Evolutionary conservation across 2,113 vertebrate genomes (phyloP).

Genomic region (Symphodus melops): DNA sequence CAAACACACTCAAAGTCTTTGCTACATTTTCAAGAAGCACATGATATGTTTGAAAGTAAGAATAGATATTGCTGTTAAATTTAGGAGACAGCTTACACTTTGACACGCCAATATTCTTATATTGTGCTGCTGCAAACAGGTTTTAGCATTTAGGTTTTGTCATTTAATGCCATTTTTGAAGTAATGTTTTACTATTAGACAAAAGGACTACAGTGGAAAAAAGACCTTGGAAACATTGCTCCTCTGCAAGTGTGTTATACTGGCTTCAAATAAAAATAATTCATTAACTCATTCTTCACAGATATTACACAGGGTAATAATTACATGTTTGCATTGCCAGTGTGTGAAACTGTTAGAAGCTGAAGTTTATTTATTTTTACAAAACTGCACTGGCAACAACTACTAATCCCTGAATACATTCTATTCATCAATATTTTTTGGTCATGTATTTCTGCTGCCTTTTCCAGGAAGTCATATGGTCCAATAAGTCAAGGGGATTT

Average conservation of each 20-base stretch:
- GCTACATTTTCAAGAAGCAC: not conserved
- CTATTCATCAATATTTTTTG: not conserved
- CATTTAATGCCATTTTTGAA: not conserved
- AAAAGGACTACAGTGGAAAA: not conserved
- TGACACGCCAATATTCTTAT: not conserved
- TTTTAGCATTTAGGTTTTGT: not conserved
- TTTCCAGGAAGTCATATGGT: not conserved
- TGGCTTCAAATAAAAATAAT: not conserved
- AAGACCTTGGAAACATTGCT: not conserved
- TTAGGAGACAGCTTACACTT: no score
- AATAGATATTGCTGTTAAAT: no score
- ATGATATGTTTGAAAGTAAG: not conserved
- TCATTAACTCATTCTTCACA: not conserved
- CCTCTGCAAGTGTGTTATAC: not conserved
- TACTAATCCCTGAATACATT: not conserved
- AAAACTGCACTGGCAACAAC: not conserved
- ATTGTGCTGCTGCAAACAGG: not conserved
- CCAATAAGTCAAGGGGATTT: not conserved
- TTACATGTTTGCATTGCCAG: not conserved
- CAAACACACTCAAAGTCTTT: not conserved
- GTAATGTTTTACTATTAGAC: not conserved
- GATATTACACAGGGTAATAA: no score
- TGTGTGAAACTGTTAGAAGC: fast-evolving
- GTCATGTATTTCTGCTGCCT: not conserved
- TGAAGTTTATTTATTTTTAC: not conserved